Evolutionary conservation across 2,113 vertebrate genomes (phyloP).

Genomic region (Nibea albiflora): DNA sequence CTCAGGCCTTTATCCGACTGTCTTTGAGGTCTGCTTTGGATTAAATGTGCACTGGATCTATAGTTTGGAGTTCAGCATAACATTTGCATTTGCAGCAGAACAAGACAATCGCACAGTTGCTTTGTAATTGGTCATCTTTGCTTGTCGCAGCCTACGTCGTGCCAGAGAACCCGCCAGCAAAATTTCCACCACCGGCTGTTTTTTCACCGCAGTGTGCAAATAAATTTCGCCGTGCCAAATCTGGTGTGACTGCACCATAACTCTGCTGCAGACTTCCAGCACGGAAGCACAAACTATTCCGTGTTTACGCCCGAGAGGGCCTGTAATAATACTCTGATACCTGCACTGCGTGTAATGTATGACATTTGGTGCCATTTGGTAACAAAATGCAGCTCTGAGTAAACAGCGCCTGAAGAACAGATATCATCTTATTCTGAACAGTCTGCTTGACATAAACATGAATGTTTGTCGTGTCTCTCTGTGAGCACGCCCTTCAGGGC

Average conservation of each 20-base stretch:
- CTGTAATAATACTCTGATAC: slow-evolving; percentile 1
- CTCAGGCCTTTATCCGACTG: too few relatives aligned
- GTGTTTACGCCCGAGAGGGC: slow-evolving; percentile 33
- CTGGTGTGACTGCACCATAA: slow-evolving; percentile 35
- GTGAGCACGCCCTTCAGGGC: slow-evolving; percentile 25
- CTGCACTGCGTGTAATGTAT: slow-evolving; percentile 27
- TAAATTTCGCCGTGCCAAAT: slow-evolving; percentile 47
- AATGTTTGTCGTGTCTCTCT: slow-evolving; percentile 19
- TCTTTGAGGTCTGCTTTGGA: too few relatives aligned
- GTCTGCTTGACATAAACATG: slow-evolving; percentile 9
- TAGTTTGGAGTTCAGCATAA: neutral
- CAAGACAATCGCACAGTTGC: neutral
- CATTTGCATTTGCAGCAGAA: neutral
- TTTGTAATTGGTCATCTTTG: slow-evolving; percentile 6
- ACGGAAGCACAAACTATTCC: slow-evolving; percentile 20
- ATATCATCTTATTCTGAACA: slow-evolving; percentile 9
- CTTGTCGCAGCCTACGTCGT: neutral
- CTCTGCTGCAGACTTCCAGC: slow-evolving; percentile 32
- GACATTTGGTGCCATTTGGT: slow-evolving; percentile 10
- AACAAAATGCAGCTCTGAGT: neutral
- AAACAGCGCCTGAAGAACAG: slow-evolving; percentile 28
- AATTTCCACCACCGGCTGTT: slow-evolving; percentile 19
- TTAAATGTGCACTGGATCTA: neutral
- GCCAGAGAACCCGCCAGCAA: slow-evolving; percentile 25
- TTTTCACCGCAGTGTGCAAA: slow-evolving; percentile 42